phyloP scores from a whole-genome alignment of 2,888 invertebrate species.

The Suillia variegata region DNA sequence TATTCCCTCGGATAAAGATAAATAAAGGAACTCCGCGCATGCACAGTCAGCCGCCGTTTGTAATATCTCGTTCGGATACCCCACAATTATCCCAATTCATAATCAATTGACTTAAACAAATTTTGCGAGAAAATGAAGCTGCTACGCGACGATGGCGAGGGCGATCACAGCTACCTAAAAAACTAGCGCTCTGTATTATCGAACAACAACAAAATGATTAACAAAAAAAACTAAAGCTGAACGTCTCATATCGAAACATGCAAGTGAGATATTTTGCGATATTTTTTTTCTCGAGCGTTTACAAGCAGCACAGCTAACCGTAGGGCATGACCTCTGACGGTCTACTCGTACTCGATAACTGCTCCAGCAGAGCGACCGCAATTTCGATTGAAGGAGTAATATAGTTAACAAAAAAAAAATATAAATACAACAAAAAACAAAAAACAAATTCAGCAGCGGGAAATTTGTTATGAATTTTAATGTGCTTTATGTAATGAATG shows the following conservation, averaged over 20 bases:
- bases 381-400: too few species aligned
- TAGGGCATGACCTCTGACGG: constrained; percentile 46
- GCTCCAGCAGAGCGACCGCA: too few species aligned
- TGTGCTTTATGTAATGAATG: constrained; percentile 27
- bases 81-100: constrained; percentile 14
- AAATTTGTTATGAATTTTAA: constrained; percentile 32
- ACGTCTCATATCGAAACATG: too few species aligned
- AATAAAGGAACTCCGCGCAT: background rate
- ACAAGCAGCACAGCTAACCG: constrained; percentile 43
- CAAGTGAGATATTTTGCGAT: constrained; percentile 20
- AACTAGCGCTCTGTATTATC: too few species aligned
- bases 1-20: too few species aligned
- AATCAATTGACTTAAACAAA: constrained; percentile 13
- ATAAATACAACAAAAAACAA: constrained; percentile 6
- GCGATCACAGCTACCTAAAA: constrained; percentile 20
- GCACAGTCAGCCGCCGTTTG: too few species aligned
- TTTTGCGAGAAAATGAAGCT: background rate
- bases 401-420: constrained; percentile 29
- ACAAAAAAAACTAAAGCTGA: constrained; percentile 23
- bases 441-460: constrained; percentile 9
- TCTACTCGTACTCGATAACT: too few species aligned
- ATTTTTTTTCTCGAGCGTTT: constrained; percentile 44
- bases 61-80: background rate
- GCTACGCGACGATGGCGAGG: background rate
- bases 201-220: too few species aligned